These are phyloP conservation scores for Tenodera sinensis DNA, from an alignment of 2,888 invertebrate genomes.

Conservation along the genomic window DNA sequence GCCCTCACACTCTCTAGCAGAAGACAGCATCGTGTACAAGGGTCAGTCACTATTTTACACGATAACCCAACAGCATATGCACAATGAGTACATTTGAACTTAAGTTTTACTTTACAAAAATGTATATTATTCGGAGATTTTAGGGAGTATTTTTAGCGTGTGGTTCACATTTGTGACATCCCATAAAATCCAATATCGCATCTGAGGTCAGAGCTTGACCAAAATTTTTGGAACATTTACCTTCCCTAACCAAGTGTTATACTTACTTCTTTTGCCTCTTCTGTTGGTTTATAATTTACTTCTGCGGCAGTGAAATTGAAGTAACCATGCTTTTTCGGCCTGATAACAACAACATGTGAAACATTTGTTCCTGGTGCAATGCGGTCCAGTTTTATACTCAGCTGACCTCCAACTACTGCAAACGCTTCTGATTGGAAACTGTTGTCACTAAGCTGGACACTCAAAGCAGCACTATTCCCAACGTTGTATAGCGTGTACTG, in stretches of 20 bases:
- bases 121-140: too few species aligned
- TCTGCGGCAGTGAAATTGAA: constrained; percentile 97
- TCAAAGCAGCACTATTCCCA: constrained; percentile 84
- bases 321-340: constrained; percentile 86
- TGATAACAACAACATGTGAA: constrained; percentile 87
- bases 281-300: constrained; percentile 80
- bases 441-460: constrained; percentile 83
- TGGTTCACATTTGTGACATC: too few species aligned
- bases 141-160: too few species aligned
- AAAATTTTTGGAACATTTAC: too few species aligned
- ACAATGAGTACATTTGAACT: too few species aligned
- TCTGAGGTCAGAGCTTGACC: too few species aligned
- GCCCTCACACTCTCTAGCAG: too few species aligned
- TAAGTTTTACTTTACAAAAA: too few species aligned
- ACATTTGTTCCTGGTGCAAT: constrained; percentile 92
- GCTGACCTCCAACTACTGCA: constrained; percentile 81
- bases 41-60: too few species aligned
- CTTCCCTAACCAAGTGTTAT: background rate
- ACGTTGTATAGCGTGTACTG: constrained; percentile 89
- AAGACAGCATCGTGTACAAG: too few species aligned
- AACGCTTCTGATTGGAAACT: constrained; percentile 93
- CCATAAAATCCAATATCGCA: too few species aligned
- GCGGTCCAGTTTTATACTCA: constrained; percentile 77
- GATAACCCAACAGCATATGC: too few species aligned
- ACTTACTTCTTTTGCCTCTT: constrained; percentile 70